These are phyloP conservation scores for Sitta europaea DNA, from an alignment of 2,113 vertebrate genomes.

Conservation along the genomic window DNA sequence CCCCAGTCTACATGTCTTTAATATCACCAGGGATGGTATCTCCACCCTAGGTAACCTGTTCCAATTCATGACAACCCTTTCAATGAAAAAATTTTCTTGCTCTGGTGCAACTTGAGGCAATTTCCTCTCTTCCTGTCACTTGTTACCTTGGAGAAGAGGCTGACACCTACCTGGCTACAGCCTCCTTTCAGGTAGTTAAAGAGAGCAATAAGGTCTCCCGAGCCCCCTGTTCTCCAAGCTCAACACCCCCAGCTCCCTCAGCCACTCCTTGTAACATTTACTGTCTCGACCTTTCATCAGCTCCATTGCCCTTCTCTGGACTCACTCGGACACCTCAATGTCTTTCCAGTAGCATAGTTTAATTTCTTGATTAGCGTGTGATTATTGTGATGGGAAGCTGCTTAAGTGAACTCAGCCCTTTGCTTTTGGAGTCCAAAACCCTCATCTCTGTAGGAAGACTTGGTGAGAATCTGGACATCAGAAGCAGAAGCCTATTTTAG, in stretches of 20 bases:
- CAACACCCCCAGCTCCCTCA: rapidly evolving
- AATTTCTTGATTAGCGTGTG: not conserved
- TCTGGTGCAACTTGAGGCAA: not conserved
- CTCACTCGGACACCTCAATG: not conserved
- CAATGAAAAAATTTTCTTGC: not conserved
- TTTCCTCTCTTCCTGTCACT: not conserved
- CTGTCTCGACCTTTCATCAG: not conserved
- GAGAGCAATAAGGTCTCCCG: not conserved
- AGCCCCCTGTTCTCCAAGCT: not conserved
- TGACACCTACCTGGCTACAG: not conserved
- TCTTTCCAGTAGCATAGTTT: not conserved
- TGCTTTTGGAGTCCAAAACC: not conserved
- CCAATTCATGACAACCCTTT: not conserved
- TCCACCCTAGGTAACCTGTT: not conserved
- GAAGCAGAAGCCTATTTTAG: not conserved
- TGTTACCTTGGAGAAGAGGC: not conserved
- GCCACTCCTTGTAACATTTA: not conserved
- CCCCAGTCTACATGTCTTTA: not conserved
- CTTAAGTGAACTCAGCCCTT: not conserved
- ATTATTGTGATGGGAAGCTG: not conserved
- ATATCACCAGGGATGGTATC: not conserved
- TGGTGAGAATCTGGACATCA: not conserved
- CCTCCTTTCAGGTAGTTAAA: not conserved
- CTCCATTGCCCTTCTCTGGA: not conserved
- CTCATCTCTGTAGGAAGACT: not conserved